Conservation (phyloP, 2,113 vertebrate genomes). For the Hystrix brachyura region DNA sequence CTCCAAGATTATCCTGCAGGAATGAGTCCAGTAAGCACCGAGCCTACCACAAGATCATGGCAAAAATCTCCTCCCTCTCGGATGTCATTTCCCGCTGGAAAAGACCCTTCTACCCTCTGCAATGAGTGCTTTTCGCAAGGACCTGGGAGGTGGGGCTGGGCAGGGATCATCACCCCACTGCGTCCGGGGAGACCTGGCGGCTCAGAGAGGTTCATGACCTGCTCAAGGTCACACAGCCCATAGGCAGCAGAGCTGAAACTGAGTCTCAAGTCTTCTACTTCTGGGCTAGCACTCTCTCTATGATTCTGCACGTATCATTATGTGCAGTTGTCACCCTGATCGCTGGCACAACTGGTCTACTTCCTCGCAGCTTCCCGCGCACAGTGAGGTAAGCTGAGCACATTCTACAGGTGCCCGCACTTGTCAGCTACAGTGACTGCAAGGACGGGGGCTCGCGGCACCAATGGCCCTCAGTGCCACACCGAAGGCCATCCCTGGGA, state of each 20-base stretch:
- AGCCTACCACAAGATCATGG: background rate
- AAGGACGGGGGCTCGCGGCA: background rate
- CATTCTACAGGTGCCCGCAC: background rate
- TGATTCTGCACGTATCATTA: background rate
- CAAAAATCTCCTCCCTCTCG: background rate
- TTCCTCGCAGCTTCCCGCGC: no score
- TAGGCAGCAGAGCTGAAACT: background rate
- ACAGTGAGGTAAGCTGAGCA: no score
- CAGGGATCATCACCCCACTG: background rate
- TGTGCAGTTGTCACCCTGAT: fast-evolving
- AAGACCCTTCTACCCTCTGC: background rate
- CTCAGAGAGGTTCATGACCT: background rate
- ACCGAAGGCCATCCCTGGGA: background rate
- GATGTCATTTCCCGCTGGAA: background rate
- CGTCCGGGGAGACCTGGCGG: no score
- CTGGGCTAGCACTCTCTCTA: background rate
- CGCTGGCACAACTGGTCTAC: background rate
- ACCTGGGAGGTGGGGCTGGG: background rate
- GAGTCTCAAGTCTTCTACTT: background rate
- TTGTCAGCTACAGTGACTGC: fast-evolving
- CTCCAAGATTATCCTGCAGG: slow-evolving; percentile 94
- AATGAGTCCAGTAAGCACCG: background rate
- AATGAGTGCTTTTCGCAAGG: background rate
- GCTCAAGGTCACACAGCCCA: background rate
- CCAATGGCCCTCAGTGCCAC: background rate